Conservation (phyloP, 2,888 invertebrate genomes). For the Cephalotes varians region DNA sequence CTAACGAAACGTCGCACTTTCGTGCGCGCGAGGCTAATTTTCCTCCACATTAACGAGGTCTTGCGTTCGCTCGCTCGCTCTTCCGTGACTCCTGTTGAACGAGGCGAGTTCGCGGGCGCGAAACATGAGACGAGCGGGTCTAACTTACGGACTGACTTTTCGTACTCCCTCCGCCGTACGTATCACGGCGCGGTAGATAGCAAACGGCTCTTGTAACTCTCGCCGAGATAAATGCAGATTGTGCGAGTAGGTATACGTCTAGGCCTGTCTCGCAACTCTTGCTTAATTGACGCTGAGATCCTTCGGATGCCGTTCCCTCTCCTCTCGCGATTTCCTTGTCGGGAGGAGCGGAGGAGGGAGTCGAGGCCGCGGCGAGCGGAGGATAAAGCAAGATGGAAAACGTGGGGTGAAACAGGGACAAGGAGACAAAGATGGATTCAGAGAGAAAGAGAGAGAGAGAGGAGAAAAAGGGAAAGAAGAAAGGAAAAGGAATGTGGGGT, state of each 20-base stretch:
- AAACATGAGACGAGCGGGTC: slow-evolving; percentile 34
- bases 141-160: slow-evolving; percentile 44
- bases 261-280: slow-evolving; percentile 78
- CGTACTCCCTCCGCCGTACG: slow-evolving; percentile 39
- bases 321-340: slow-evolving; percentile 58
- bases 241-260: slow-evolving; percentile 76
- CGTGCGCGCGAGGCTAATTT: slow-evolving; percentile 46
- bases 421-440: background rate
- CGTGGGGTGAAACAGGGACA: background rate
- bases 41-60: slow-evolving; percentile 30
- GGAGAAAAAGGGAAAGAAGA: background rate
- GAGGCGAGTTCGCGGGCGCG: slow-evolving; percentile 23
- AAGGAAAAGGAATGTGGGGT: background rate
- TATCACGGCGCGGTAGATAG: slow-evolving; percentile 45
- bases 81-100: slow-evolving; percentile 35
- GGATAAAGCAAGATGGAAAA: slow-evolving; percentile 17
- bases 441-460: background rate
- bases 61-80: slow-evolving; percentile 22
- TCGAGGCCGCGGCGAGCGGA: background rate
- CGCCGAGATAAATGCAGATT: slow-evolving; percentile 76
- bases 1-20: slow-evolving; percentile 36
- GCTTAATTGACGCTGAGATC: slow-evolving; percentile 80
- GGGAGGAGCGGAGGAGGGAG: slow-evolving; percentile 16
- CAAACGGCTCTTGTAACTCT: slow-evolving; percentile 52
- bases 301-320: slow-evolving; percentile 66